Conservation (phyloP, 92 coral and sea anemone species). For the Meandrina meandrites region DNA sequence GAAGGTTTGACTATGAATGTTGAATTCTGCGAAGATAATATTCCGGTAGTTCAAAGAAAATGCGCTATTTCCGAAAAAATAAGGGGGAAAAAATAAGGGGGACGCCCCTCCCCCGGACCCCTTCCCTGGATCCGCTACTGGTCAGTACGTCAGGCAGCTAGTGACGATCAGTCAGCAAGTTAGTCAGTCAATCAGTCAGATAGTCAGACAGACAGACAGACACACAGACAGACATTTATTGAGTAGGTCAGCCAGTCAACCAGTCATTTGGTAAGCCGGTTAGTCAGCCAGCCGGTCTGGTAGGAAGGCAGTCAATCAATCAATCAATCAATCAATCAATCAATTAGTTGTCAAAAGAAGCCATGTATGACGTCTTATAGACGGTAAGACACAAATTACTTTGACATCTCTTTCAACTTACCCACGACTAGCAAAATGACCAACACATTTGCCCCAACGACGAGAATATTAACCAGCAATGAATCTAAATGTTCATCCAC, state of each 20-base stretch:
- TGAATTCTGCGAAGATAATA: too few species aligned
- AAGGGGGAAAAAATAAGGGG: too few species aligned
- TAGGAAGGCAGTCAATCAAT: constrained; percentile 13
- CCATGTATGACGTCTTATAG: background rate
- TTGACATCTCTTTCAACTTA: background rate
- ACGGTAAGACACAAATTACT: background rate
- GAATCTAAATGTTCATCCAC: constrained; percentile 48
- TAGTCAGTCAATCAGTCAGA: constrained; percentile 9
- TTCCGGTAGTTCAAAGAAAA: too few species aligned
- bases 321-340: background rate
- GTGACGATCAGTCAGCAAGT: background rate
- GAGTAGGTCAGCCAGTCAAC: constrained; percentile 10
- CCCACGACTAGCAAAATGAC: constrained; percentile 54
- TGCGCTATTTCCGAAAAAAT: too few species aligned
- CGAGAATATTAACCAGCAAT: constrained; percentile 51
- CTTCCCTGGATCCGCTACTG: too few species aligned
- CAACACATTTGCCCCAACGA: constrained; percentile 52
- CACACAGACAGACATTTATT: constrained; percentile 11
- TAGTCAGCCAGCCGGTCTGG: background rate
- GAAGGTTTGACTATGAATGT: too few species aligned
- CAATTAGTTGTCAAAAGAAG: background rate
- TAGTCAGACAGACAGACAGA: constrained; percentile 12
- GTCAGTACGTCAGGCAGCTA: background rate
- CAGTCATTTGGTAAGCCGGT: background rate
- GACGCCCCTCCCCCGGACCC: too few species aligned